Evolutionary conservation across 2,888 invertebrate species (phyloP), one percentile per base, ranked within the genome.

Genomic region (Eudasyphora cyanicolor): DNA sequence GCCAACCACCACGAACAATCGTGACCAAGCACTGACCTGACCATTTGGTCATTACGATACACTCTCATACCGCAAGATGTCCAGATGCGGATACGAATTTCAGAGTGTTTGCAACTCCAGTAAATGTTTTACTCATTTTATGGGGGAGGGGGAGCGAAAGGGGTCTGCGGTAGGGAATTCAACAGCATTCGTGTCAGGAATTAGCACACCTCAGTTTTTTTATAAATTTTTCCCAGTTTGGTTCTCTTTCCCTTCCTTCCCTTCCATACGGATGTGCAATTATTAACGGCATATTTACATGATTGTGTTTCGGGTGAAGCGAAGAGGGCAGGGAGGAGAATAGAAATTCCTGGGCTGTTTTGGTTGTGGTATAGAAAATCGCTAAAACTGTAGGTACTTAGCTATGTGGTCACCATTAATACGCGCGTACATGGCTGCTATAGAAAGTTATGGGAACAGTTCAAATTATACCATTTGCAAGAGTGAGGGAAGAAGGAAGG

Each of bases 201-300:
- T 80, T 78, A 78, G 84, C 76, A 64, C 81, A 81, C 78, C 78
- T 79, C 38, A 42, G 19, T 67, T 67, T 35, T 67, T 38, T 64
- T 51, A n/a, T 70, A 42, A 42, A 74, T 70, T 71, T 29, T 17
- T 60, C 29, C 0, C 14, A 35, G 12, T 60, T 54, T 5, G 17
- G 4, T 69, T 21, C 10, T 14, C 10, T 74, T 51, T 24, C 35
- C 51, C 69, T n/a, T 51, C 17, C 17, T 67, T 49, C 42, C 67
- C 49, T 38, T 49, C n/a, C 49, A 14, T 76, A 42, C 62, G 79
- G 54, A 64, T 21, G 45, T 74, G 27, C 32, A 83, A 77, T 75
- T 80, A 79, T 75, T 70, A 62, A 77, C 76, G 70, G 76, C 64
- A 69, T 79, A 79, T 82, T 82, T 76, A 76, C 76, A 82, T 69